Evolutionary conservation across 2,888 invertebrate genomes (phyloP).

Genomic region (Drosophila pseudotalamancana): DNA sequence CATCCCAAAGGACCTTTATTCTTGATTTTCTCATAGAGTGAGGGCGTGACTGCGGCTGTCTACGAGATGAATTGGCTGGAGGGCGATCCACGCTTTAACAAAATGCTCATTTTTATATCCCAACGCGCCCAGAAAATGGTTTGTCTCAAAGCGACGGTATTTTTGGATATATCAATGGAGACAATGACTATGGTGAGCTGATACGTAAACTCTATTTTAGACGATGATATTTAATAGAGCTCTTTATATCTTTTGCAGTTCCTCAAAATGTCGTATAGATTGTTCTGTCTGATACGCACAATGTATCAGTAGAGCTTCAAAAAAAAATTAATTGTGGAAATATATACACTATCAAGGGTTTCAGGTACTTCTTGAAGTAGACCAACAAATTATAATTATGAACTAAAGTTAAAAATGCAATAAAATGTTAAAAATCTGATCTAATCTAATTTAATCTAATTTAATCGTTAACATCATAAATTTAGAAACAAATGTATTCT

Average conservation of each 20-base stretch:
- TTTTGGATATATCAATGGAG: slow-evolving; percentile 64
- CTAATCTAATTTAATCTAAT: no score
- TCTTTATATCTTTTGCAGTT: slow-evolving; percentile 41
- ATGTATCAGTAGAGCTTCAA: slow-evolving; percentile 59
- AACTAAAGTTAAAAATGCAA: no score
- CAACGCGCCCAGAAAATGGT: slow-evolving; percentile 64
- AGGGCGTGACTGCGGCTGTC: slow-evolving; percentile 47
- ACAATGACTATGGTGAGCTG: slow-evolving; percentile 69
- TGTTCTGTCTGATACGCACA: slow-evolving; percentile 68
- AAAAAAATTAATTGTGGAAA: background rate
- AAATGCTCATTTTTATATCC: slow-evolving; percentile 63
- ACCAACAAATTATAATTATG: background rate
- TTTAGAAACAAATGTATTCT: no score
- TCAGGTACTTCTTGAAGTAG: no score
- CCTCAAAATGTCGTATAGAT: slow-evolving; percentile 64
- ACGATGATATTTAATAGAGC: background rate
- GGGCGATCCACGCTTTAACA: slow-evolving; percentile 53
- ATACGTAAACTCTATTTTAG: background rate
- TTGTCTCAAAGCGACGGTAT: slow-evolving; percentile 64
- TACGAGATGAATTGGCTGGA: slow-evolving; percentile 60
- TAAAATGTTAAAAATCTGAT: no score
- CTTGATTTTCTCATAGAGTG: slow-evolving; percentile 44
- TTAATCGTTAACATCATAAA: no score
- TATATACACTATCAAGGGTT: no score
- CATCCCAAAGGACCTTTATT: background rate